phyloP scores from a whole-genome alignment of 2,797 vertebrate species.

The Anguilla marmorata region DNA sequence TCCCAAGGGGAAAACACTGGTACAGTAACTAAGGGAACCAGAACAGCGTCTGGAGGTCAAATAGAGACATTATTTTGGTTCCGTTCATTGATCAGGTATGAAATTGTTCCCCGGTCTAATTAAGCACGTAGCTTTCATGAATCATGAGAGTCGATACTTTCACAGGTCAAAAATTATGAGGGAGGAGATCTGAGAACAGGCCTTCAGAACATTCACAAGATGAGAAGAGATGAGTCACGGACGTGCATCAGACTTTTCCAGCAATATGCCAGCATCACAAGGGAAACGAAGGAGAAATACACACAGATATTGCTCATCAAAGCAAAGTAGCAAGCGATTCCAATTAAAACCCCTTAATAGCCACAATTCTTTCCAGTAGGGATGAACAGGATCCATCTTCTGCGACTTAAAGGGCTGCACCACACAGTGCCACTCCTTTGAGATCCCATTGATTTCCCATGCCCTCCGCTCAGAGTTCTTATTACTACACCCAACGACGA shows the following conservation, averaged over 20 bases:
- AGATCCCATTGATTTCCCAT: slow-evolving; percentile 7
- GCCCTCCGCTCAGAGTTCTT: not conserved
- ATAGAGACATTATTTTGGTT: not conserved
- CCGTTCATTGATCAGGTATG: not conserved
- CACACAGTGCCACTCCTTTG: not conserved
- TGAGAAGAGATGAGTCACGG: slow-evolving; percentile 47
- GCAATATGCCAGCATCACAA: slow-evolving; percentile 35
- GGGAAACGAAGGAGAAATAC: not conserved
- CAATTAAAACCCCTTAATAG: slow-evolving; percentile 27
- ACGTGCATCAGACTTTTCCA: slow-evolving; percentile 45
- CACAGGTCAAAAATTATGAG: slow-evolving; percentile 32
- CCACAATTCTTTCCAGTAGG: not conserved
- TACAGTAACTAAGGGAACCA: slow-evolving; percentile 16
- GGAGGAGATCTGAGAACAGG: slow-evolving; percentile 40
- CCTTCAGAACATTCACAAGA: not conserved
- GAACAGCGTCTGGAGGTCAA: slow-evolving; percentile 10
- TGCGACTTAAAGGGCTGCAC: not conserved
- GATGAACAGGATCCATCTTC: not conserved
- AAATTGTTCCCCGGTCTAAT: not conserved
- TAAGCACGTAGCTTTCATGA: not conserved
- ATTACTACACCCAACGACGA: not conserved
- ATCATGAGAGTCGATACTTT: not conserved
- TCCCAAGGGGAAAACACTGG: not conserved
- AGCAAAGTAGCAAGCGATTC: not conserved
- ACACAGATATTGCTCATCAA: slow-evolving; percentile 19